These are phyloP conservation scores for Thaumatotibia leucotreta DNA, from an alignment of 1,140 invertebrate species.

Conservation along the genomic window DNA sequence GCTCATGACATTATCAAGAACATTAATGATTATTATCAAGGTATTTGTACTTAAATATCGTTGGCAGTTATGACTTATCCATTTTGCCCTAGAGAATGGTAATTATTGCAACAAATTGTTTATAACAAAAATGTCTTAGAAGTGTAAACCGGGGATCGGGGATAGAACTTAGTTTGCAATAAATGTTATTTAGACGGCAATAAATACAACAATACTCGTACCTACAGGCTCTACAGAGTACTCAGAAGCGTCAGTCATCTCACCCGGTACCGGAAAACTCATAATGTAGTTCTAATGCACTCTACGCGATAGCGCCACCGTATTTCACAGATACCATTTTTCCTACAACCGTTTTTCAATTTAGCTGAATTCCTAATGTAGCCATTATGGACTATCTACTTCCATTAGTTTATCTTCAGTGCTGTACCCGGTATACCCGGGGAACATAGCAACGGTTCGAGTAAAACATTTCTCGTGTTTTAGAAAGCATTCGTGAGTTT, in stretches of 20 bases:
- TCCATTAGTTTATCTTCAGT: slow-evolving; percentile 28
- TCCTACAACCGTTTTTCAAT: slow-evolving; percentile 11
- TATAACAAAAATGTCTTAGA: no score
- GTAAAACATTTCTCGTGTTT: slow-evolving; percentile 68
- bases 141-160: no score
- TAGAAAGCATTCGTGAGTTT: slow-evolving; percentile 49
- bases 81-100: no score
- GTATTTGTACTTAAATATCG: no score
- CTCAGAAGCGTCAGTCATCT: neutral
- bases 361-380: slow-evolving; percentile 2
- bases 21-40: no score
- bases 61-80: no score
- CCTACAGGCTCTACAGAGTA: neutral
- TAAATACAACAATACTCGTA: no score
- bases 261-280: neutral
- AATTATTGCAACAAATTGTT: no score
- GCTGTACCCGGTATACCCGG: slow-evolving; percentile 30
- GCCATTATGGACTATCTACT: slow-evolving; percentile 10
- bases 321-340: slow-evolving; percentile 9
- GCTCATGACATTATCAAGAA: no score
- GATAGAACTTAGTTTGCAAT: no score
- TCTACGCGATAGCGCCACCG: neutral
- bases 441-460: slow-evolving; percentile 46
- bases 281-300: neutral
- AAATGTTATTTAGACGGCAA: no score